Conservation (phyloP, 2,113 vertebrate genomes). For the Alexandromys fortis region DNA sequence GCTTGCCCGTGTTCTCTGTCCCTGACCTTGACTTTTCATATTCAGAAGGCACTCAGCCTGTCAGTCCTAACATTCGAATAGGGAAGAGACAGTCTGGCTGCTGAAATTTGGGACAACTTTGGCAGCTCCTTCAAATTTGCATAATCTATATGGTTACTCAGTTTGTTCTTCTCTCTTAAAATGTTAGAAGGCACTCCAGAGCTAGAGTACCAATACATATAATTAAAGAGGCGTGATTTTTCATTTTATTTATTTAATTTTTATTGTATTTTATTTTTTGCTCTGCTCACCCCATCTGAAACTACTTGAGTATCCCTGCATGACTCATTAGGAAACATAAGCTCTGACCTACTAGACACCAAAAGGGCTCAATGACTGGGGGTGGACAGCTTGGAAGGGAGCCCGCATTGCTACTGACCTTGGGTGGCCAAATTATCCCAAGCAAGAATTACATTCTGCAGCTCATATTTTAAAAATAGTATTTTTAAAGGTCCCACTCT, state of each 20-base stretch:
- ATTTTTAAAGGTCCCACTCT: constrained; percentile 43
- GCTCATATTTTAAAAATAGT: constrained; percentile 1
- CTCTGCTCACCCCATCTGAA: constrained; percentile 58
- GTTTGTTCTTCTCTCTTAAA: constrained; percentile 37
- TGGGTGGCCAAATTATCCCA: constrained; percentile 48
- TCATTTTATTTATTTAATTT: background rate
- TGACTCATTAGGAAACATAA: constrained; percentile 74
- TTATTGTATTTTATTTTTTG: constrained; percentile 21
- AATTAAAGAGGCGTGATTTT: constrained; percentile 63
- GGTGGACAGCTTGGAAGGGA: constrained; percentile 65
- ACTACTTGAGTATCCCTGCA: constrained; percentile 48
- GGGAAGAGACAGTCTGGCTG: constrained; percentile 54
- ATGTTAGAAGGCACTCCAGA: constrained; percentile 60
- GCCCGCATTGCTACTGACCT: constrained; percentile 59
- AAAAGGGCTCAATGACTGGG: constrained; percentile 53
- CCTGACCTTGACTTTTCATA: constrained; percentile 63
- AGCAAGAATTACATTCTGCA: constrained; percentile 42
- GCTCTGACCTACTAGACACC: constrained; percentile 61
- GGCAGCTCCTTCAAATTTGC: constrained; percentile 1
- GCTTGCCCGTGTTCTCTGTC: constrained; percentile 46
- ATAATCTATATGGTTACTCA: constrained; percentile 60
- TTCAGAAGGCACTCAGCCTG: constrained; percentile 59
- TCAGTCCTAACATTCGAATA: constrained; percentile 58
- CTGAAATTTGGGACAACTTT: constrained; percentile 71
- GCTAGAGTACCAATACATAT: constrained; percentile 65